Conservation (phyloP, 2,113 vertebrate species). For the Thamnophis sirtalis region DNA sequence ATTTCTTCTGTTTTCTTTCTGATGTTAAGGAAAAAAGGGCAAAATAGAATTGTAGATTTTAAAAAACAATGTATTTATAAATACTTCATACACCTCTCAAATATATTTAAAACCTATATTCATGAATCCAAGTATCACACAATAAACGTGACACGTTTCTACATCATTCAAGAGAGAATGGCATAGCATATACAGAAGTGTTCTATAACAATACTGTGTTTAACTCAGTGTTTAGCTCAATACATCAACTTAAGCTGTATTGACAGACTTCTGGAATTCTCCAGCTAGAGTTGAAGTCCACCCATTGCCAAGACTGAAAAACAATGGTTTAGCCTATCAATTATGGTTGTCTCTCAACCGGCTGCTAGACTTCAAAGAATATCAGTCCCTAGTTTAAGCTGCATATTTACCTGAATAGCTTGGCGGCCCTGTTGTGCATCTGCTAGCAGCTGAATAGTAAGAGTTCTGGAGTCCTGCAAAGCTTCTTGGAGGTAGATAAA, state of each 20-base stretch:
- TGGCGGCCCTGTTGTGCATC: slow-evolving; percentile 96
- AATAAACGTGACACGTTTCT: neutral
- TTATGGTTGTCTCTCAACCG: neutral
- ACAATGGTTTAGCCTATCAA: neutral
- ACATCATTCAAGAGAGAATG: neutral
- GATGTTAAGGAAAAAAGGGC: neutral
- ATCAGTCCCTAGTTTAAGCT: neutral
- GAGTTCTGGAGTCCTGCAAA: slow-evolving; percentile 89
- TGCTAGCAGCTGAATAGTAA: slow-evolving; percentile 93
- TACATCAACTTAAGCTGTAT: neutral
- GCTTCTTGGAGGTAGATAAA: slow-evolving; percentile 96
- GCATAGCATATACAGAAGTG: neutral
- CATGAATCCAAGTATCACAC: neutral
- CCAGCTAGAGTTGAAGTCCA: neutral
- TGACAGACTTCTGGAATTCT: neutral
- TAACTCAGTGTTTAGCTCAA: neutral
- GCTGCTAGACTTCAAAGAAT: neutral
- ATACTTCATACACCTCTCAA: neutral
- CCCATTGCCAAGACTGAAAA: neutral
- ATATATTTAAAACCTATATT: neutral
- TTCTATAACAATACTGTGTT: neutral
- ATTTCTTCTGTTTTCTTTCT: neutral
- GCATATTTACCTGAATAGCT: slow-evolving; percentile 86
- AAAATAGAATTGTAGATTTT: neutral
- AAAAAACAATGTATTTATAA: neutral